Percentiles rank a stretch among this genome's conserved stretches.
These are phyloP conservation scores for Pseudomyrmex dendroicus DNA, from an alignment of 1,140 invertebrate genomes.

Conservation along the genomic window DNA sequence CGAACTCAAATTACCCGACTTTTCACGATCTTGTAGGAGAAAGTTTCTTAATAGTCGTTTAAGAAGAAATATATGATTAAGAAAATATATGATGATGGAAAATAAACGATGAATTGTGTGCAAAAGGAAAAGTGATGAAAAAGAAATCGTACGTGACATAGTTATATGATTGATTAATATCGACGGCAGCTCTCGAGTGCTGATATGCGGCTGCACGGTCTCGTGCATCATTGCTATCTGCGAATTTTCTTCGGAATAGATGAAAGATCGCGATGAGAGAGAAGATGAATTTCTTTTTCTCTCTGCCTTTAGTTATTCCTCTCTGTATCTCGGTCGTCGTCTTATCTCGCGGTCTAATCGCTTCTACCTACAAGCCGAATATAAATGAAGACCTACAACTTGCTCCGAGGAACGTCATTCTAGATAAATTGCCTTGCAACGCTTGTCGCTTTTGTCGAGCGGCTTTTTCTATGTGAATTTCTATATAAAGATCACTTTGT, in stretches of 20 bases:
- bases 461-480: no score
- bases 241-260: conserved; percentile 93
- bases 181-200: conserved; percentile 95
- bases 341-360: conserved; percentile 56
- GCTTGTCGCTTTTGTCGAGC: not conserved
- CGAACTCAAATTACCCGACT: not conserved
- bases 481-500: no score
- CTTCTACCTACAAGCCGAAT: conserved; percentile 30
- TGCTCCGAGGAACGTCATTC: not conserved
- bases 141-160: conserved; percentile 65
- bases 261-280: conserved; percentile 91
- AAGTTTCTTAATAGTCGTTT: conserved; percentile 88
- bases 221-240: conserved; percentile 89
- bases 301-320: conserved; percentile 35
- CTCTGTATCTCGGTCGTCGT: not conserved
- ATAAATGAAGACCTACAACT: conserved; percentile 45
- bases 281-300: conserved; percentile 85
- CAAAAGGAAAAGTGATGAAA: conserved; percentile 43
- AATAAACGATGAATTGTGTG: conserved; percentile 80
- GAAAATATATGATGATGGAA: conserved; percentile 93
- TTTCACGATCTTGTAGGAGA: conserved; percentile 93
- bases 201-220: conserved; percentile 89
- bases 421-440: not conserved
- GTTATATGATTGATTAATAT: conserved; percentile 92
- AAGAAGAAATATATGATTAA: conserved; percentile 92